phyloP scores from a whole-genome alignment of 2,797 vertebrate species.

The Mormyrus hasselquistii region DNA sequence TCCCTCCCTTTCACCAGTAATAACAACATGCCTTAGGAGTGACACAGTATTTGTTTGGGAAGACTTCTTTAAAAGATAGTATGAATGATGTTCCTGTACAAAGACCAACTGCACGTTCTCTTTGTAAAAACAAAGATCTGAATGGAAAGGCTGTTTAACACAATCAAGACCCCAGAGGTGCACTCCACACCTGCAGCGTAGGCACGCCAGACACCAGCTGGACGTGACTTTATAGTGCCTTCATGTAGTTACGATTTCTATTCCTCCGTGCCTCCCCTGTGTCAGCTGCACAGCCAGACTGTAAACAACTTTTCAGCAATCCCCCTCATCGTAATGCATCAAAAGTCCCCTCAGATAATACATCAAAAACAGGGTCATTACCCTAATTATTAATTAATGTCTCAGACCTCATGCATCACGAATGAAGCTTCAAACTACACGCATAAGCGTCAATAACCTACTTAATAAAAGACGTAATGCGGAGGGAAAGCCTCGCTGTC shows the following conservation, averaged over 20 bases:
- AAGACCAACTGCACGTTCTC: not conserved
- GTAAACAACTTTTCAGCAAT: not conserved
- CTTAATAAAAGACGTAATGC: not conserved
- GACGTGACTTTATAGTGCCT: not conserved
- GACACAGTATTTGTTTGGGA: not conserved
- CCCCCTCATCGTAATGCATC: not conserved
- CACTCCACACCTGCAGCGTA: not conserved
- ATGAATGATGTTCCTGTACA: not conserved
- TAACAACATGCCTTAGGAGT: not conserved
- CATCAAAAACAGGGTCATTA: not conserved
- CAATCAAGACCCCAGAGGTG: not conserved
- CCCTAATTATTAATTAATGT: conserved; percentile 1
- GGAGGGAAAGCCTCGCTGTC: not conserved
- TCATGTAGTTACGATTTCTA: not conserved
- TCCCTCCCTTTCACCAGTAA: not conserved
- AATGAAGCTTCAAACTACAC: not conserved
- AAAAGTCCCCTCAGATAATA: not conserved
- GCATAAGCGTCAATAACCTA: not conserved
- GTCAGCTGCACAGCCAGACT: not conserved
- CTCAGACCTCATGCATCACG: not conserved
- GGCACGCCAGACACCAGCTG: not conserved
- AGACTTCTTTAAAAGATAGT: not conserved
- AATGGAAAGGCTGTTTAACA: not conserved
- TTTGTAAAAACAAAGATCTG: not conserved
- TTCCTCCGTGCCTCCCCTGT: not conserved